Base-by-base conservation (phyloP, 2,797 vertebrate genomes). In the Liasis olivaceus region DNA sequence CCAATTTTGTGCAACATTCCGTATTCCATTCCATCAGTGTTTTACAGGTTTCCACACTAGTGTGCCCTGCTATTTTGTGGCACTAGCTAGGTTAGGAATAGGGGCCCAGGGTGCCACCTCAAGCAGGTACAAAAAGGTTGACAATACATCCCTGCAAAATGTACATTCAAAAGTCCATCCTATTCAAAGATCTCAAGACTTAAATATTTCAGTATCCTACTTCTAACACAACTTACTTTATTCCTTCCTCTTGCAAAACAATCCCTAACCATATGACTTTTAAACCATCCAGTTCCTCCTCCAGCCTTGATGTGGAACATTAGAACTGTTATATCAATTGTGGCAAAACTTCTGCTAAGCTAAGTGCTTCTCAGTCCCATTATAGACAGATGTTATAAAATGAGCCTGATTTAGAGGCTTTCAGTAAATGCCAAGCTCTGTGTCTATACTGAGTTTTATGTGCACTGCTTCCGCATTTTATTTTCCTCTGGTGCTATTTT, bases 291-390 rank as follows among this genome's bases (percentile, higher is more conserved):
- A 59, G 1, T 1, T 4, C 24, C 2, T 56, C 36, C 56, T n/a
- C 47, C 22, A 54, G 9, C 36, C 42, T 63, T 88, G 31, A 85
- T 69, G 85, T 92, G 85, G 26, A 92, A 42, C 54, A 85, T 47
- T 47, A 54, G 0, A 24, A 24, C 60, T 59, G 11, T n/a, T 72
- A 47, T 42, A 58, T 4, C 7, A 60, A 9, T n/a, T 92, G 28
- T 64, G 64, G 90, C 13, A 31, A 84, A 59, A 56, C 64, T 92
- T 92, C 93, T 95, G 56, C 66, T 91, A 94, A 9, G 51, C 94
- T 36, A 94, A 93, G 94, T 0, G 0, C 7, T 95, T 36, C n/a
- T 69, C 51, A 42, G 2, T 69, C 58, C 24, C 4, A 93, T n/a
- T 54, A 93, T 63, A 88, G 2, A 0, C n/a, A 92, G 54, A 92